phyloP scores from a whole-genome alignment of 2,888 invertebrate species.

The Epinotia nisella region DNA sequence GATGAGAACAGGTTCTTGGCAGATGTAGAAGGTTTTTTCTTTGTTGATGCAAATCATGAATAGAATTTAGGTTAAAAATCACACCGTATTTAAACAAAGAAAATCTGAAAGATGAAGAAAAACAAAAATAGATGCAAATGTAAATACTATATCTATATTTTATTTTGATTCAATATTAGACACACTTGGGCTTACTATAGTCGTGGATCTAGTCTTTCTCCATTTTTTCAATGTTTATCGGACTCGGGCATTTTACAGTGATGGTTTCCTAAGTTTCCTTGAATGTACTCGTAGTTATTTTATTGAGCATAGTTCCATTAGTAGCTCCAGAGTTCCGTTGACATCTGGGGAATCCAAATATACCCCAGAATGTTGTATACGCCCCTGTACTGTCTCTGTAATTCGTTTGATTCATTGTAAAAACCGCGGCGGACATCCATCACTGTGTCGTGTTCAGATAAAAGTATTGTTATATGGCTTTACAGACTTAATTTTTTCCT shows the following conservation, averaged over 20 bases:
- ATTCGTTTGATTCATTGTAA: conserved; percentile 41
- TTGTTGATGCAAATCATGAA: too few relatives aligned
- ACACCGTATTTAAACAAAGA: neutral
- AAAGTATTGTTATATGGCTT: conserved; percentile 11
- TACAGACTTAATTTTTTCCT: neutral
- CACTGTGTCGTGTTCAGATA: conserved; percentile 30
- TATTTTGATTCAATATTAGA: too few relatives aligned
- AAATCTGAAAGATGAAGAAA: neutral
- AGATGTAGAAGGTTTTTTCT: too few relatives aligned
- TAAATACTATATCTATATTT: too few relatives aligned
- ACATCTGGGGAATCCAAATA: conserved; percentile 41
- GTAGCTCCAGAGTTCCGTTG: conserved; percentile 27
- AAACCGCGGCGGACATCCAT: conserved; percentile 27
- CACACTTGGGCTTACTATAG: too few relatives aligned
- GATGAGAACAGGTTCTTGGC: neutral
- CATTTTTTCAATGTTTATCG: neutral
- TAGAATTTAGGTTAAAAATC: too few relatives aligned
- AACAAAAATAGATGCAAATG: neutral
- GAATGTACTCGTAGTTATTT: too few relatives aligned
- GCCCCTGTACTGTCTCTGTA: conserved; percentile 39
- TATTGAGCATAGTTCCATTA: conserved; percentile 10
- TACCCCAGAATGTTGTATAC: conserved; percentile 38
- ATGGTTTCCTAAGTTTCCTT: neutral
- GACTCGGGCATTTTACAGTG: too few relatives aligned
- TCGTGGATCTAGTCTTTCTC: too few relatives aligned